Evolutionary conservation across 2,113 vertebrate species (phyloP).

Genomic region (Brienomyrus longianalis): DNA sequence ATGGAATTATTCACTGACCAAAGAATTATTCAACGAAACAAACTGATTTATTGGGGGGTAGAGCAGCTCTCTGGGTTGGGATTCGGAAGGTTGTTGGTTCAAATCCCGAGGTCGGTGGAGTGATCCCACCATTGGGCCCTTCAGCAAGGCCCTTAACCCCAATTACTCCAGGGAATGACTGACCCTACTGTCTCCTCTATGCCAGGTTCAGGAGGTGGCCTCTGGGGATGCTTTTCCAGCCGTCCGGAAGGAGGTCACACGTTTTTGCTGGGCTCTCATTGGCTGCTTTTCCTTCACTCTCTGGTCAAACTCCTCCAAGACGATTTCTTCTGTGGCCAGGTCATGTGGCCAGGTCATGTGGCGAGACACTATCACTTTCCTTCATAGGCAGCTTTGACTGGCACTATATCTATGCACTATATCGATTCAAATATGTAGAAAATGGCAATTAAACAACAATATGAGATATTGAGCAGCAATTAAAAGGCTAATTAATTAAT

Average conservation of each 20-base stretch:
- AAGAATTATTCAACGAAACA: neutral
- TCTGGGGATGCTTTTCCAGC: neutral
- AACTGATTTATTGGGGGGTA: neutral
- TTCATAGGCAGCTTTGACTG: neutral
- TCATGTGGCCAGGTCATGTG: neutral
- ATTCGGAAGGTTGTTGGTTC: neutral
- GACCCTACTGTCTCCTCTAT: neutral
- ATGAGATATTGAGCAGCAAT: neutral
- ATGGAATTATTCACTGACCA: neutral
- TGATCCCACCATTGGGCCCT: neutral
- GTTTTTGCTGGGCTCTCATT: neutral
- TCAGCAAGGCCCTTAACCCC: neutral
- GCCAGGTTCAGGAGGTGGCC: neutral
- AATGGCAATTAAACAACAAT: neutral
- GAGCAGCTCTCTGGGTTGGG: neutral
- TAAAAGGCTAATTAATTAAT: neutral
- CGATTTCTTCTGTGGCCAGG: neutral
- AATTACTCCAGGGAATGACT: neutral
- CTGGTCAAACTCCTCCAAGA: neutral
- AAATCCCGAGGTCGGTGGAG: neutral
- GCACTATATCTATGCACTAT: neutral
- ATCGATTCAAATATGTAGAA: neutral
- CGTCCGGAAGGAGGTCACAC: neutral
- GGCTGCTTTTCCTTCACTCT: neutral
- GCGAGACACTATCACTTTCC: neutral